A percentile compares a stretch with the other conserved stretches of the same genome.
phyloP scores from a whole-genome alignment of 30 jellyfish, hydroid and myxozoan species.

The Aurelia sp. region DNA sequence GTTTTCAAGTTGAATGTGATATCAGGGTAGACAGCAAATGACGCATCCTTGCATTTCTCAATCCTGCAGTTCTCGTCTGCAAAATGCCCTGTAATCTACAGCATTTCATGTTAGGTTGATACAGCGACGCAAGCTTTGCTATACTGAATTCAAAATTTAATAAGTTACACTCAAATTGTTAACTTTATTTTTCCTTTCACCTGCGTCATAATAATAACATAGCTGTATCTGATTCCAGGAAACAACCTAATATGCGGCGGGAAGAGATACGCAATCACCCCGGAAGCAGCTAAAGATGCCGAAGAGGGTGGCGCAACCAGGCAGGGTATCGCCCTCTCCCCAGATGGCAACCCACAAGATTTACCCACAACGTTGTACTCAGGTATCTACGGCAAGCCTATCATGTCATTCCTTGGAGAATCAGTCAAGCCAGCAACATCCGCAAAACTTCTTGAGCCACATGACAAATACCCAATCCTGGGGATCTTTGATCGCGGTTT shows the following conservation, averaged over 20 bases:
- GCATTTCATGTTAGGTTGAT: too few relatives aligned
- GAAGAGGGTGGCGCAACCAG: conserved; percentile 34
- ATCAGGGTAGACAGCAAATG: too few relatives aligned
- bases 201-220: too few relatives aligned
- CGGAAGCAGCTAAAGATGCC: conserved; percentile 65
- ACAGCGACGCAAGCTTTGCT: too few relatives aligned
- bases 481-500: conserved; percentile 61
- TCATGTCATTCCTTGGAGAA: conserved; percentile 56
- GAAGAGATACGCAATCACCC: conserved; percentile 61
- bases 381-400: conserved; percentile 72
- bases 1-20: too few relatives aligned
- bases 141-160: too few relatives aligned
- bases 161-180: too few relatives aligned
- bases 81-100: too few relatives aligned
- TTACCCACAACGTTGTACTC: conserved; percentile 6
- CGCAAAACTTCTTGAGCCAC: conserved; percentile 39
- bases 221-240: conserved; percentile 18
- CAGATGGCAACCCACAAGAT: conserved; percentile 52
- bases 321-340: conserved; percentile 33
- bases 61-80: too few relatives aligned
- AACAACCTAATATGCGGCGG: conserved; percentile 51
- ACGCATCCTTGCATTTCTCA: too few relatives aligned
- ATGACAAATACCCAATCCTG: conserved; percentile 38
- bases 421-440: not conserved
- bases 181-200: too few relatives aligned